Conservation (phyloP, 2,797 vertebrate species). For the Loriculus beryllinus region DNA sequence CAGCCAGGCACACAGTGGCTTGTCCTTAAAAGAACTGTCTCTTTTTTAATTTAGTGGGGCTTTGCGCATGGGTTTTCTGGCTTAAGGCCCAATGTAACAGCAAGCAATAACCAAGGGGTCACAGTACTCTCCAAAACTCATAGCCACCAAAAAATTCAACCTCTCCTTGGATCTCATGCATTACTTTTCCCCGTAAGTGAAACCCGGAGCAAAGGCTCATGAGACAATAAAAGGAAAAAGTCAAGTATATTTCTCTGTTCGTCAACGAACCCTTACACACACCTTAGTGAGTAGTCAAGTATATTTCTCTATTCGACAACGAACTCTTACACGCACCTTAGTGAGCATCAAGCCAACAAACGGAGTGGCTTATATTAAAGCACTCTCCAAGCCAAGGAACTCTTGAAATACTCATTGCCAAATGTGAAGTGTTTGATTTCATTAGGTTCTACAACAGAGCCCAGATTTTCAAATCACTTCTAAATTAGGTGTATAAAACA, state of each 20-base stretch:
- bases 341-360: not conserved
- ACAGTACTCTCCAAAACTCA: not conserved
- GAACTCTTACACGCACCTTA: not conserved
- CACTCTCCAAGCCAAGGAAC: not conserved
- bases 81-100: not conserved
- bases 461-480: not conserved
- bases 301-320: not conserved
- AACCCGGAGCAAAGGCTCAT: not conserved
- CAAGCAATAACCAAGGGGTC: not conserved
- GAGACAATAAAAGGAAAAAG: not conserved
- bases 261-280: not conserved
- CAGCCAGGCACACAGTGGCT: not conserved
- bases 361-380: not conserved
- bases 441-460: not conserved
- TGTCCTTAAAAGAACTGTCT: not conserved
- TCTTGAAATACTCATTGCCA: not conserved
- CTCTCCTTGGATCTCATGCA: fast-evolving
- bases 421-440: not conserved
- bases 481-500: not conserved
- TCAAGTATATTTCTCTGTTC: not conserved
- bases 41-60: not conserved
- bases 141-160: not conserved
- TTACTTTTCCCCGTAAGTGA: not conserved
- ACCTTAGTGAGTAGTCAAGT: not conserved
- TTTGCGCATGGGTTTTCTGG: not conserved